Base-by-base conservation (phyloP, 2,113 vertebrate genomes). In the Oxygymnocypris stewartii region DNA sequence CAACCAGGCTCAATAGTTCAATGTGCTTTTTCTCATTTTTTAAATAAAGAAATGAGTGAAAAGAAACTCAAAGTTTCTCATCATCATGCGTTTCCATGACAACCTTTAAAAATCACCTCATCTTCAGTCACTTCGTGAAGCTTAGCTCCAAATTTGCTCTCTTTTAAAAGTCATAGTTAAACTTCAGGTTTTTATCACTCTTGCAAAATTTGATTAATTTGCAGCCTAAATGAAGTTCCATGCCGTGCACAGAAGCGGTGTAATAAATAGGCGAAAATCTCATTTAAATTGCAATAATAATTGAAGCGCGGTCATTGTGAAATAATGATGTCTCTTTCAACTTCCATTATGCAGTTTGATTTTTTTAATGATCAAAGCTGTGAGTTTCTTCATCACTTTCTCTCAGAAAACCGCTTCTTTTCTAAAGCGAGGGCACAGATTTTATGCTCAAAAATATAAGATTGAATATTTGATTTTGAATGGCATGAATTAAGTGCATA, bases 341-440 rank as follows among this genome's bases (percentile, higher is more conserved):
- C 90, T 83, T 84, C 73, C 87, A 88, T 89, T 89, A 85, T 80
- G 88, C 77, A 78, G 37, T 87, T 87, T 51, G 84, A 90, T 86
- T 73, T 86, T n/a, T 23, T 67, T 79, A 84, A 69, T 86, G 87
- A 89, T 88, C 86, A 84, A 25, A 84, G 61, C 82, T 76, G 85
- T 87, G 35, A 63, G 84, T 89, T 81, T 71, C 80, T 47, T 87
- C 80, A 89, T 88, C 78, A 88, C 89, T 69, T 85, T 88, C 69
- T 20, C 71, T 88, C 73, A 37, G 25, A 65, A 12, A 67, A 89
- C 59, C 4, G 0, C 14, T n/a, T n/a, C n/a, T n/a, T n/a, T n/a
- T n/a, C n/a, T n/a, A n/a, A n/a, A n/a, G n/a, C n/a, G n/a, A n/a
- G 8, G n/a, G 35, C 5, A n/a, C 18, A 16, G 35, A 80, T 13